Percentiles rank a stretch among this genome's conserved stretches.
These are phyloP conservation scores for Drosophila melanogaster DNA, from an alignment of 1,140 invertebrate genomes.

Conservation along the genomic window DNA sequence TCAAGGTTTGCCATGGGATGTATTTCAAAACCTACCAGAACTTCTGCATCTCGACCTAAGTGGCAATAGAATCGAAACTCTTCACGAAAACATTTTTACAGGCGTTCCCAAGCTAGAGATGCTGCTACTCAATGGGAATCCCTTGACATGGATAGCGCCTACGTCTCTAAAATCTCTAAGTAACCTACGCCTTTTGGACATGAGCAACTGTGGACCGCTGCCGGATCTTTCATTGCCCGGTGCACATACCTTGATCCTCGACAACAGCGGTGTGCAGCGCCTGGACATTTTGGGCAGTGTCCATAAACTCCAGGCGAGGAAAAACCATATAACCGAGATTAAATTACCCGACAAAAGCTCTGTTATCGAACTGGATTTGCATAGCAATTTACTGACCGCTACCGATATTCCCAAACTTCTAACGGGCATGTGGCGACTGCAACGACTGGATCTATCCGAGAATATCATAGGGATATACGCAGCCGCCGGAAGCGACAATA, in stretches of 20 bases:
- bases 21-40: not conserved
- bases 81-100: not conserved
- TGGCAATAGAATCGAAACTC: not conserved
- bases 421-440: conserved; percentile 67
- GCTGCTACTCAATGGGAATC: conserved; percentile 1
- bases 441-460: conserved; percentile 60
- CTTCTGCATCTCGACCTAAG: not conserved
- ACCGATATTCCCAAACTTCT: conserved; percentile 18
- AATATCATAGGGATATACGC: conserved; percentile 50
- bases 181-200: not conserved
- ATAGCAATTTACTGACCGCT: conserved; percentile 5
- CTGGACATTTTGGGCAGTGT: not conserved
- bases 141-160: not conserved
- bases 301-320: not conserved
- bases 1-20: not conserved
- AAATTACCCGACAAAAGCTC: conserved; percentile 41
- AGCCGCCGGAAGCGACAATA: not conserved
- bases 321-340: not conserved
- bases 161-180: not conserved
- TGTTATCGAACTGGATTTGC: conserved; percentile 60
- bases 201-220: not conserved
- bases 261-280: not conserved
- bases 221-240: not conserved
- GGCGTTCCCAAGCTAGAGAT: not conserved
- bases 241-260: not conserved